These are phyloP conservation scores for Xerus inauris DNA, from an alignment of 2,113 vertebrate genomes.

Conservation along the genomic window DNA sequence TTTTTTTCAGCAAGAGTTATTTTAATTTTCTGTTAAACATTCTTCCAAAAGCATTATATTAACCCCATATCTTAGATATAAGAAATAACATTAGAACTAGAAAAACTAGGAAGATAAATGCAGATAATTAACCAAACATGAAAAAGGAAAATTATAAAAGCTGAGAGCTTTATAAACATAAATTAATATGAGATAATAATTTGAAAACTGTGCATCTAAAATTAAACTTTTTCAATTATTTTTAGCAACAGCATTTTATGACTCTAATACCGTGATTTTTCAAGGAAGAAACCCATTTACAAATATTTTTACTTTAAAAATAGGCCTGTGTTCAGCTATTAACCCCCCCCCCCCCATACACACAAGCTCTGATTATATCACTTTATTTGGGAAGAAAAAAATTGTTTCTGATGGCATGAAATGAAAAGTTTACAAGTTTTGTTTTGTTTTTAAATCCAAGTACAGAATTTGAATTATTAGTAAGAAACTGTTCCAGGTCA, in stretches of 20 bases:
- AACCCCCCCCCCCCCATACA: background rate
- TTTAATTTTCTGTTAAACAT: slow-evolving; percentile 88
- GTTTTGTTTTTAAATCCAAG: background rate
- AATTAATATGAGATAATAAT: slow-evolving; percentile 51
- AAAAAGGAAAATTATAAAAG: slow-evolving; percentile 42
- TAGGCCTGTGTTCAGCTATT: slow-evolving; percentile 51
- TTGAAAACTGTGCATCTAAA: slow-evolving; percentile 70
- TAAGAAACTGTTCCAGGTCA: slow-evolving; percentile 32
- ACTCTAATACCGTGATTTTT: slow-evolving; percentile 59
- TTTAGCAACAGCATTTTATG: slow-evolving; percentile 42
- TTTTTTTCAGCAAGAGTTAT: slow-evolving; percentile 79
- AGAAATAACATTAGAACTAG: slow-evolving; percentile 74
- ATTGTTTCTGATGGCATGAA: slow-evolving; percentile 45
- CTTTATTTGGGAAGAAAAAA: slow-evolving; percentile 54
- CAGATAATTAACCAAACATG: slow-evolving; percentile 38
- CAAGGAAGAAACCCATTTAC: slow-evolving; percentile 32
- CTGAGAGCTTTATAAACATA: slow-evolving; percentile 11
- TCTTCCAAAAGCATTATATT: slow-evolving; percentile 80
- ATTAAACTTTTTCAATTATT: slow-evolving; percentile 54
- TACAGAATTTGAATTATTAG: slow-evolving; percentile 55
- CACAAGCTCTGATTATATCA: slow-evolving; percentile 41
- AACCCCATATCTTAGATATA: slow-evolving; percentile 72
- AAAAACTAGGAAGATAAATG: slow-evolving; percentile 70
- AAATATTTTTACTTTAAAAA: slow-evolving; percentile 72
- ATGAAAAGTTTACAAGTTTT: slow-evolving; percentile 44